Conservation (phyloP, 2,888 invertebrate genomes). For the Leucophenga montana region DNA sequence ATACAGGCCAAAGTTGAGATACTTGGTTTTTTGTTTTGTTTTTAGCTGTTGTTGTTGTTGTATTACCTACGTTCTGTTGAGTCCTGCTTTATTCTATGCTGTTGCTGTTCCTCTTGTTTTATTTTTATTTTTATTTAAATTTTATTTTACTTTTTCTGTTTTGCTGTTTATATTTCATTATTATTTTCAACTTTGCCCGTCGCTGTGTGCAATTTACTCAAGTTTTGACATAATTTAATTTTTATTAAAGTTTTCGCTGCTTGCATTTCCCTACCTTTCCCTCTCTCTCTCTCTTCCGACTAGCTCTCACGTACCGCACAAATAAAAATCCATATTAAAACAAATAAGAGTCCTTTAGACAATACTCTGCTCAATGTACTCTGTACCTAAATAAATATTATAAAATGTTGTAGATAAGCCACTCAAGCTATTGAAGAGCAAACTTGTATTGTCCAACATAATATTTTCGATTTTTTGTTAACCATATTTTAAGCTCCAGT, state of each 20-base stretch:
- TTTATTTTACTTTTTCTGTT: too few species aligned
- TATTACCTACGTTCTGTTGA: not conserved
- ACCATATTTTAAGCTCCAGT: too few species aligned
- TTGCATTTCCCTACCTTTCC: constrained; percentile 22
- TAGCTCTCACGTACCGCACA: constrained; percentile 34
- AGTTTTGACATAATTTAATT: not conserved
- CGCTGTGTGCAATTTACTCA: not conserved
- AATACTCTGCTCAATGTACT: too few species aligned
- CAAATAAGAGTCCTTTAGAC: too few species aligned
- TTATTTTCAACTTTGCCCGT: constrained; percentile 2
- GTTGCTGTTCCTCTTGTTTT: not conserved
- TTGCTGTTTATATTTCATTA: not conserved
- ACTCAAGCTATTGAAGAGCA: too few species aligned
- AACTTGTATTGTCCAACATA: too few species aligned
- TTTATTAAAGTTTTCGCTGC: not conserved
- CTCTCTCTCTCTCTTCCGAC: not conserved
- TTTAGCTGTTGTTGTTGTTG: not conserved
- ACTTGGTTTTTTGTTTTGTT: not conserved
- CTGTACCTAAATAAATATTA: too few species aligned
- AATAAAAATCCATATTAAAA: not conserved
- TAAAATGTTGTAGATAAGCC: too few species aligned
- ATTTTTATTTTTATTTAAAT: not conserved
- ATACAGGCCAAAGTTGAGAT: not conserved
- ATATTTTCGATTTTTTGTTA: too few species aligned
- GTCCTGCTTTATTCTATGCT: not conserved